Percentiles rank a stretch among this genome's conserved stretches.
phyloP scores from a whole-genome alignment of 2,113 vertebrate genomes.

The Copsychus sechellarum region DNA sequence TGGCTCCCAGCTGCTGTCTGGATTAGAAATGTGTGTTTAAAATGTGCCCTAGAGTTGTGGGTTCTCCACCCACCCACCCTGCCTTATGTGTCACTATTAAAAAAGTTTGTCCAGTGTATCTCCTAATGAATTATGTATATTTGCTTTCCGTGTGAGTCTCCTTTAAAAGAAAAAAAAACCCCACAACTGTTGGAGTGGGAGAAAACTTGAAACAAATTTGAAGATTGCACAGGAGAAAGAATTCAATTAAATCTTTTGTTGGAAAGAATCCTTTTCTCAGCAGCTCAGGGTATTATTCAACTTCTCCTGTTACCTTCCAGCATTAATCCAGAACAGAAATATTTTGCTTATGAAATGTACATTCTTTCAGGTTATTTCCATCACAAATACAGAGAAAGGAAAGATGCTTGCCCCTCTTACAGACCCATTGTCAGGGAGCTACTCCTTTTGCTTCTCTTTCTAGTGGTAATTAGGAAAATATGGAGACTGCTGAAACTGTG shows the following conservation, averaged over 20 bases:
- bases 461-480: neutral
- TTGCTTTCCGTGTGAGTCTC: neutral
- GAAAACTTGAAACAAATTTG: neutral
- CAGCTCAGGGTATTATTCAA: neutral
- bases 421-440: neutral
- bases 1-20: neutral
- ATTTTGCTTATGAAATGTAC: neutral
- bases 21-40: neutral
- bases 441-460: neutral
- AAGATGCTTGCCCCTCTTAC: neutral
- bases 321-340: neutral
- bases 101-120: neutral
- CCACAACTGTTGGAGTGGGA: neutral
- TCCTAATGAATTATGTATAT: neutral
- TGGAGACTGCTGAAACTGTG: neutral
- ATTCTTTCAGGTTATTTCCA: neutral
- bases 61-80: neutral
- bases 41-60: neutral
- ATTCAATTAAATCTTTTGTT: neutral
- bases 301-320: fast-evolving
- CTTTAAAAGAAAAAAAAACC: neutral
- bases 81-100: neutral
- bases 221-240: neutral
- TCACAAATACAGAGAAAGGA: neutral
- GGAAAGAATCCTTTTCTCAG: neutral